phyloP scores from a whole-genome alignment of 2,888 invertebrate genomes.

The Litoditis marina region DNA sequence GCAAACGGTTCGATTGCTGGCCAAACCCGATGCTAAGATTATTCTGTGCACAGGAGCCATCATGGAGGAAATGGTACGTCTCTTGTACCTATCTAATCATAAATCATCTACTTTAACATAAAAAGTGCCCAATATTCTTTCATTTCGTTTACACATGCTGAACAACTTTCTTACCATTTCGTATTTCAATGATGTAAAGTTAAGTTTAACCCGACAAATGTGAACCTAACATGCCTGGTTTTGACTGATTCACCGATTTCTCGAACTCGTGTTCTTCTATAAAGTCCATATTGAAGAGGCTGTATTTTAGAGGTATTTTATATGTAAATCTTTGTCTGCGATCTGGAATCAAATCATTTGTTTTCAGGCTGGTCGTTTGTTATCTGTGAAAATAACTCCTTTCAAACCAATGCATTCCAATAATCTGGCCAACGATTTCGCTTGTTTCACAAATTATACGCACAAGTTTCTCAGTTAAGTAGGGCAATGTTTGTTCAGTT shows the following conservation, averaged over 20 bases:
- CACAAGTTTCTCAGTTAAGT: conserved; percentile 17
- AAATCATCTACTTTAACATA: no score
- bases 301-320: no score
- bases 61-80: conserved; percentile 73
- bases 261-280: no score
- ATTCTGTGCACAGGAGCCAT: conserved; percentile 81
- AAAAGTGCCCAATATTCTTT: no score
- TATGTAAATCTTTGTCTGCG: no score
- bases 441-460: conserved; percentile 78
- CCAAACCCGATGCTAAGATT: conserved; percentile 71
- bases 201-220: no score
- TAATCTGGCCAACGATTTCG: conserved; percentile 88
- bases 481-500: conserved; percentile 7
- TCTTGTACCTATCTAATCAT: not conserved
- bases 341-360: no score
- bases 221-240: not conserved
- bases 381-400: conserved; percentile 70
- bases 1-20: conserved; percentile 74
- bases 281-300: no score
- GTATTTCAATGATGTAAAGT: no score
- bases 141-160: no score
- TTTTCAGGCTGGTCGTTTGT: conserved; percentile 64
- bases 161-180: no score
- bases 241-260: no score
- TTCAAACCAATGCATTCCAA: conserved; percentile 82